Base-by-base conservation (phyloP, 1,140 invertebrate genomes). In the Drosophila tropicalis region DNA sequence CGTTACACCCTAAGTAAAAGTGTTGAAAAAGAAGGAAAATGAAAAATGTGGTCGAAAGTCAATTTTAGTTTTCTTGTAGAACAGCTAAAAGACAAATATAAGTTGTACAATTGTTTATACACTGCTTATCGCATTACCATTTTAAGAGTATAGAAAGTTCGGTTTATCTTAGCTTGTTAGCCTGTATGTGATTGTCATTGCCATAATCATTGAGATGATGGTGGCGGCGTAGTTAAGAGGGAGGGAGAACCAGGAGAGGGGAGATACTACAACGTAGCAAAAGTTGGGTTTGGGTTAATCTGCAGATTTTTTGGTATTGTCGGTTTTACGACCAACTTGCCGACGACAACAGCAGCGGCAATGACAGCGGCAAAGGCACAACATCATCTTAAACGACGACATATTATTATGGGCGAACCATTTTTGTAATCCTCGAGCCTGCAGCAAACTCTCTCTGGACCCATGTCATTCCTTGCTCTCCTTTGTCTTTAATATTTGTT, bases 301-400 rank as follows among this genome's bases (percentile, higher is more conserved):
- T 87, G 78, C 39, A 87, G 83, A 83, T 87, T 87, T 47, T 87
- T 87, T 77, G 84, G 84, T 84, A 76, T 83, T 87, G 84, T 84
- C 83, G 80, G 76, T 89, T 87, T 87, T 87, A 87, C 83, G 83
- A 87, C 84, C 84, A 84, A 87, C 83, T 87, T 87, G 83, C 83
- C 82, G 78, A 70, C 64, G 41, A 61, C 62, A n/a, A 40, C 32
- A 17, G 44, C 47, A 41, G 71, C 64, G 69, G 64, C 68, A 64
- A 67, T 15, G 39, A 12, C 36, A 44, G 70, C 72, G 76, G 63
- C 66, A 57, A 58, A 3, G 44, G 44, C 44, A 51, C 44, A 51
- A 51, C 44, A 51, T 51, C 44, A 51, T 51, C 44, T 51, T 51
- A 17, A 51, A 51, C 41, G 69, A 72, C 77, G 72, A 89, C 84